phyloP scores from a whole-genome alignment of 2,113 vertebrate species.

The Pterocles orientalis region DNA sequence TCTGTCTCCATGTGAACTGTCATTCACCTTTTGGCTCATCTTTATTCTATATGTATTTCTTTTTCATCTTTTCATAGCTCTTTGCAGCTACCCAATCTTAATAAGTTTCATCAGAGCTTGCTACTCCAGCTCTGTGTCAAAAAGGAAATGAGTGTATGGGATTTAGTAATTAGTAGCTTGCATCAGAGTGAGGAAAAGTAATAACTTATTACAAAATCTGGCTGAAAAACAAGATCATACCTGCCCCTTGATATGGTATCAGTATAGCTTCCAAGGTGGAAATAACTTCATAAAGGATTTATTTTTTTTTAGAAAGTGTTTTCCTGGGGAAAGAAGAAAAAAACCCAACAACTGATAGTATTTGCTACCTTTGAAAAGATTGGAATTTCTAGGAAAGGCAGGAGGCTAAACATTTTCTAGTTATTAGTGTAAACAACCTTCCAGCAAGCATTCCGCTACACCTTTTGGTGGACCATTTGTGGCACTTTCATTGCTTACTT shows the following conservation, averaged over 20 bases:
- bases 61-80: conserved; percentile 14
- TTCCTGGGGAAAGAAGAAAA: neutral
- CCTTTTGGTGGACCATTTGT: neutral
- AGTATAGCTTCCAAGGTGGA: neutral
- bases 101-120: neutral
- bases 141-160: neutral
- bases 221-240: neutral
- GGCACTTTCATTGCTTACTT: neutral
- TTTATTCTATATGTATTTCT: neutral
- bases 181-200: conserved; percentile 6
- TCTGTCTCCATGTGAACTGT: neutral
- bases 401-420: neutral
- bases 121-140: neutral
- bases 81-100: neutral
- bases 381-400: neutral
- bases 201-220: neutral
- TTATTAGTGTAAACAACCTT: neutral
- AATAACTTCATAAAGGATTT: neutral
- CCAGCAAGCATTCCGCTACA: neutral
- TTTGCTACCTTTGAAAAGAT: neutral
- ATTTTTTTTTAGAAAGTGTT: neutral
- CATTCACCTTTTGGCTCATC: neutral
- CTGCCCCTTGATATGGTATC: neutral
- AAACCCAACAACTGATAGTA: fast-evolving
- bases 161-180: neutral